A percentile compares a stretch with the other conserved stretches of the same genome.
Evolutionary conservation across 2,113 vertebrate species (phyloP).

Genomic region (Turnix velox): DNA sequence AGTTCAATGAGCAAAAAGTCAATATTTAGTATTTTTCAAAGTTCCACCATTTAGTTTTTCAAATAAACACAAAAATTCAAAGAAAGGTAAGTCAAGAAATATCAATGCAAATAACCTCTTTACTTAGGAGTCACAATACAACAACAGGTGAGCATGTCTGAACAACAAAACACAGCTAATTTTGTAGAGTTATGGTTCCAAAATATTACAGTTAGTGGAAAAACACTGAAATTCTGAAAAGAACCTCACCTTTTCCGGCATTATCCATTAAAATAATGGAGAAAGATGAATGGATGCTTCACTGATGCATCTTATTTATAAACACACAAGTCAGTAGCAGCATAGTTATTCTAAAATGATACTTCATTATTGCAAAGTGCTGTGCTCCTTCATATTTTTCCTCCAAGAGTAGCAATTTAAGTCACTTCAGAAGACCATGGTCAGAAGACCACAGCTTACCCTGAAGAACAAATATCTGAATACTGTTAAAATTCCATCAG

Average conservation of each 20-base stretch:
- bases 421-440: no score
- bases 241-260: background rate
- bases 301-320: conserved; percentile 34
- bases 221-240: background rate
- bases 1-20: background rate
- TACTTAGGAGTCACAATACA: background rate
- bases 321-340: conserved; percentile 30
- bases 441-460: conserved; percentile 16
- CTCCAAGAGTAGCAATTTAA: conserved; percentile 4
- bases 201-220: background rate
- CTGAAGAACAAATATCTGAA: conserved; percentile 40
- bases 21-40: background rate
- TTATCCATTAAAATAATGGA: background rate
- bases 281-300: conserved; percentile 9
- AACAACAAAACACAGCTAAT: background rate
- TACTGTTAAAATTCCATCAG: background rate
- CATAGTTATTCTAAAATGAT: conserved; percentile 18
- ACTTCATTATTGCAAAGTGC: conserved; percentile 40
- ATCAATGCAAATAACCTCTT: background rate
- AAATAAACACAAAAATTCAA: background rate
- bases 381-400: conserved; percentile 6
- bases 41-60: background rate
- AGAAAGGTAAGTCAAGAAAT: background rate
- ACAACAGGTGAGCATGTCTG: background rate
- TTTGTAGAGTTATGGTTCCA: background rate